Evolutionary conservation across 2,113 vertebrate species (phyloP).

Genomic region (Percina caprodes): DNA sequence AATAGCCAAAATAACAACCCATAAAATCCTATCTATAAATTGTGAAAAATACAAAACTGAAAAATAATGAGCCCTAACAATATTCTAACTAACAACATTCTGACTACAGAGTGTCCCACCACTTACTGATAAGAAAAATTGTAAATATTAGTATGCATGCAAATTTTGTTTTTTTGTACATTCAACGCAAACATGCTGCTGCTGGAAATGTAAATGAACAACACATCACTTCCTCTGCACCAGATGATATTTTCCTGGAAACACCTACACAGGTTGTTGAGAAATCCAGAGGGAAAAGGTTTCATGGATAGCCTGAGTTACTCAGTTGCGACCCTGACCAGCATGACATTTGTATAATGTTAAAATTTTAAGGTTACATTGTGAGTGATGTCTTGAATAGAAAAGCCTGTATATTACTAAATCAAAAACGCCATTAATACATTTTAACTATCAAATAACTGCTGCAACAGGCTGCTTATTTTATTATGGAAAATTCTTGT

Average conservation of each 20-base stretch:
- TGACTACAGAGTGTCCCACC: background rate
- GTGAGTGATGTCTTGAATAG: background rate
- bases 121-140: conserved; percentile 35
- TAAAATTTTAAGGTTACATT: conserved; percentile 20
- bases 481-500: conserved; percentile 14
- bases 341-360: conserved; percentile 1
- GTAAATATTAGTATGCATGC: conserved; percentile 25
- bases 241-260: conserved; percentile 73
- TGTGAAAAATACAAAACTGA: conserved; percentile 4
- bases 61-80: conserved; percentile 11
- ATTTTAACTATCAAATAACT: conserved; percentile 14
- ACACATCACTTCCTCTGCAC: conserved; percentile 71
- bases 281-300: conserved; percentile 30
- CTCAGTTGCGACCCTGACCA: conserved; percentile 36
- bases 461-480: conserved; percentile 29
- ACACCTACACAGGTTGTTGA: conserved; percentile 71
- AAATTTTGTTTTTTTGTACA: conserved; percentile 51
- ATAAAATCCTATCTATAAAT: background rate
- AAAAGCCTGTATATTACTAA: background rate
- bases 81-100: background rate
- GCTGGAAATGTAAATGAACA: conserved; percentile 67
- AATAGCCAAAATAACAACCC: background rate
- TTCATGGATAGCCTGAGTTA: conserved; percentile 51
- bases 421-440: conserved; percentile 3
- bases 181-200: conserved; percentile 43